Conservation (phyloP, 2,797 vertebrate genomes). For the Peromyscus eremicus region DNA sequence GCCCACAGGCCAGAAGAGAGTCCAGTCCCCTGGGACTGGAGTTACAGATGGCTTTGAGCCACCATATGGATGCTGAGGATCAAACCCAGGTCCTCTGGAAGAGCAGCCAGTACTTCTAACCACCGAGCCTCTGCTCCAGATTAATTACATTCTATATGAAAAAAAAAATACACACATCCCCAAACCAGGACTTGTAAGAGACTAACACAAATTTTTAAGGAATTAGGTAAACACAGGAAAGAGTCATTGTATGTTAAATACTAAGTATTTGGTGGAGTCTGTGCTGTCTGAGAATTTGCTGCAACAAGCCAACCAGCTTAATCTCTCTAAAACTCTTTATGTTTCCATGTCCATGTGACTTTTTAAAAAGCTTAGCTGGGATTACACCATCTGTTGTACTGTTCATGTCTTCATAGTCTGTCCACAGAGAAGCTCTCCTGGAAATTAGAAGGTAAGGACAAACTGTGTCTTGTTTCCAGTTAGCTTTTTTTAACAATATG, state of each 20-base stretch:
- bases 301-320: slow-evolving; percentile 18
- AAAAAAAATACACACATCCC: slow-evolving; percentile 29
- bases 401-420: slow-evolving; percentile 16
- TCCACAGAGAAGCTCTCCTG: slow-evolving; percentile 9
- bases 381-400: slow-evolving; percentile 67
- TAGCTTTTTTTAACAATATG: not conserved
- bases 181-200: not conserved
- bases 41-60: not conserved
- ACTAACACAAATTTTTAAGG: slow-evolving; percentile 44
- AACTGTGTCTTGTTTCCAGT: slow-evolving; percentile 49
- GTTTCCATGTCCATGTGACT: slow-evolving; percentile 60
- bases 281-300: slow-evolving; percentile 74
- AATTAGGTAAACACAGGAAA: slow-evolving; percentile 3
- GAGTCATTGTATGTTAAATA: slow-evolving; percentile 64
- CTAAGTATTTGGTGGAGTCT: slow-evolving; percentile 74
- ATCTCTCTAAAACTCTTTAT: slow-evolving; percentile 74
- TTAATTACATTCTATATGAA: slow-evolving; percentile 1
- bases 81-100: not conserved
- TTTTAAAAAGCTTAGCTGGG: slow-evolving; percentile 72
- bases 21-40: not conserved
- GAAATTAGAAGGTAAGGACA: slow-evolving; percentile 68
- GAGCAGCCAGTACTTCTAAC: not conserved
- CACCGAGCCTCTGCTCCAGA: not conserved
- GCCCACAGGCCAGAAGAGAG: not conserved
- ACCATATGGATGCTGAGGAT: not conserved